Conservation (phyloP, 2,113 vertebrate genomes). For the Okapia johnstoni region DNA sequence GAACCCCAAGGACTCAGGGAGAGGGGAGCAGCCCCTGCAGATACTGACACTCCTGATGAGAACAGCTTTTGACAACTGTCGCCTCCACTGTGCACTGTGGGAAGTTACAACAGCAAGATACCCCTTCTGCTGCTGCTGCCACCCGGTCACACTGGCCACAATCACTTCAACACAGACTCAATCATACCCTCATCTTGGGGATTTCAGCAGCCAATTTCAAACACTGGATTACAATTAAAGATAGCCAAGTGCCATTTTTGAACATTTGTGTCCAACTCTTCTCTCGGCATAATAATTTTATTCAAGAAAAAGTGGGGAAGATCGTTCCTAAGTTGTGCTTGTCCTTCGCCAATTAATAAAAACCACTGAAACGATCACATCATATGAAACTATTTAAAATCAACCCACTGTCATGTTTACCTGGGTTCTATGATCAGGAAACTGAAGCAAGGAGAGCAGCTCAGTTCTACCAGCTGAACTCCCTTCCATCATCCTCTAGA, state of each 20-base stretch:
- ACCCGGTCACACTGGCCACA: not conserved
- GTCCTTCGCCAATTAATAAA: not conserved
- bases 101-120: not conserved
- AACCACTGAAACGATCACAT: not conserved
- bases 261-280: not conserved
- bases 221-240: not conserved
- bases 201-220: not conserved
- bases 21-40: not conserved
- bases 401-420: not conserved
- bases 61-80: not conserved
- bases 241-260: not conserved
- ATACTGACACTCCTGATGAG: not conserved
- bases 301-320: not conserved
- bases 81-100: not conserved
- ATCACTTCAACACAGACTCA: not conserved
- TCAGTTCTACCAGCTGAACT: not conserved
- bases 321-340: not conserved
- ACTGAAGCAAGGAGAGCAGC: not conserved
- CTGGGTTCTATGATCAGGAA: not conserved
- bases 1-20: not conserved
- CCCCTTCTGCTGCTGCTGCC: not conserved
- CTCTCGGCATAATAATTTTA: not conserved
- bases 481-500: not conserved
- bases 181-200: not conserved
- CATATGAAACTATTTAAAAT: not conserved